Percentiles rank a stretch among this genome's conserved stretches.
phyloP scores from a whole-genome alignment of 37 sponge, comb jelly and placozoan genomes.

The Cliona cf. orientalis region DNA sequence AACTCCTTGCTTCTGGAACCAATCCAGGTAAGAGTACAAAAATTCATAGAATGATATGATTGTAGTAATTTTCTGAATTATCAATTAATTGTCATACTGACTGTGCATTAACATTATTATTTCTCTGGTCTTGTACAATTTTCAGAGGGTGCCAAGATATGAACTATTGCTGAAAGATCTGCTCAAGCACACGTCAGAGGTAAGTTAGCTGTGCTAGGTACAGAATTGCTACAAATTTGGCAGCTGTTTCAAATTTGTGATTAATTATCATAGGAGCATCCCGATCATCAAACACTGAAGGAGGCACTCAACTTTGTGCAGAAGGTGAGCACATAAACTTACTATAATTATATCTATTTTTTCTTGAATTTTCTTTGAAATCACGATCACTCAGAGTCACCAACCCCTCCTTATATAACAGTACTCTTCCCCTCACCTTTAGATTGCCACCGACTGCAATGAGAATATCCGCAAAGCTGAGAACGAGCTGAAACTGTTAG shows the following conservation, averaged over 20 bases:
- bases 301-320: constrained; percentile 76
- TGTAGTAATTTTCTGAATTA: neutral
- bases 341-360: neutral
- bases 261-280: constrained; percentile 54
- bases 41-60: neutral
- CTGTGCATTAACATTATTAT: neutral
- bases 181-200: constrained; percentile 71
- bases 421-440: neutral
- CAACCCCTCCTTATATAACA: neutral
- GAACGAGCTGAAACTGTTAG: constrained; percentile 74
- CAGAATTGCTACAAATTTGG: neutral
- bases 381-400: neutral
- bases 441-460: constrained; percentile 79
- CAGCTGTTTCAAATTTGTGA: neutral
- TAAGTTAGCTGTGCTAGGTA: neutral
- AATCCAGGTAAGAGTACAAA: constrained; percentile 45
- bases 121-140: neutral
- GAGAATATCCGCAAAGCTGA: constrained; percentile 71
- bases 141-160: constrained; percentile 79
- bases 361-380: neutral
- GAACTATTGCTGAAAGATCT: constrained; percentile 80
- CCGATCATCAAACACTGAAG: constrained; percentile 44
- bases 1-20: constrained; percentile 78
- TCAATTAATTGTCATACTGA: neutral
- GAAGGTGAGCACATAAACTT: constrained; percentile 29